Percentiles rank a stretch among this genome's conserved stretches.
Evolutionary conservation across 2,113 vertebrate species (phyloP).

Genomic region (Recurvirostra avosetta): DNA sequence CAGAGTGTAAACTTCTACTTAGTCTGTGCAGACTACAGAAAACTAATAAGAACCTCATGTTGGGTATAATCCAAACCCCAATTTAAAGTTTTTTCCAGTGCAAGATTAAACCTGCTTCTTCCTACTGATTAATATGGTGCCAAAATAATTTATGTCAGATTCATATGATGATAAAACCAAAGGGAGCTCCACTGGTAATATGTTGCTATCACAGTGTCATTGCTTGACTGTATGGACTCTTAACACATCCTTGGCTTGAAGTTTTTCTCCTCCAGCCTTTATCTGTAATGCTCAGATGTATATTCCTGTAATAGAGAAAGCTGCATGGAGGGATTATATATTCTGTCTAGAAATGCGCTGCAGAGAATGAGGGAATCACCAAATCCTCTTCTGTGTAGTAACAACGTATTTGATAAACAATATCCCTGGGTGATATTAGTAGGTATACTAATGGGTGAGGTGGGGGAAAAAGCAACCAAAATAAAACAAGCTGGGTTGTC

Average conservation of each 20-base stretch:
- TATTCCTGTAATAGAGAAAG: neutral
- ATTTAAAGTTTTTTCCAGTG: conserved; percentile 21
- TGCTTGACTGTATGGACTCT: neutral
- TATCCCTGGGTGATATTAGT: neutral
- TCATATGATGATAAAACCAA: conserved; percentile 1
- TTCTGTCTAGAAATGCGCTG: neutral
- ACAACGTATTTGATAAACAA: neutral
- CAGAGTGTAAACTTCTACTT: neutral
- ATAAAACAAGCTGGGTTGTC: neutral
- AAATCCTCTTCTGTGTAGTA: neutral
- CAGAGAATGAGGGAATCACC: neutral
- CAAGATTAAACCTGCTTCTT: conserved; percentile 21
- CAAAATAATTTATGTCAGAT: conserved; percentile 31
- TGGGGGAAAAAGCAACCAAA: neutral
- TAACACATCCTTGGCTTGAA: neutral
- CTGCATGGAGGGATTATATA: neutral
- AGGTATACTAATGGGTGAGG: neutral
- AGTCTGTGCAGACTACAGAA: neutral
- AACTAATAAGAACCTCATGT: conserved; percentile 22
- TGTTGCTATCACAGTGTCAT: neutral
- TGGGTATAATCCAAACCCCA: conserved; percentile 7
- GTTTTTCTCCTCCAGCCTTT: neutral
- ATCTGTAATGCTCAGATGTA: neutral
- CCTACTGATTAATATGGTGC: conserved; percentile 15
- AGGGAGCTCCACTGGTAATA: neutral